phyloP scores from a whole-genome alignment of 2,888 invertebrate genomes.

The Eretmocerus hayati region DNA sequence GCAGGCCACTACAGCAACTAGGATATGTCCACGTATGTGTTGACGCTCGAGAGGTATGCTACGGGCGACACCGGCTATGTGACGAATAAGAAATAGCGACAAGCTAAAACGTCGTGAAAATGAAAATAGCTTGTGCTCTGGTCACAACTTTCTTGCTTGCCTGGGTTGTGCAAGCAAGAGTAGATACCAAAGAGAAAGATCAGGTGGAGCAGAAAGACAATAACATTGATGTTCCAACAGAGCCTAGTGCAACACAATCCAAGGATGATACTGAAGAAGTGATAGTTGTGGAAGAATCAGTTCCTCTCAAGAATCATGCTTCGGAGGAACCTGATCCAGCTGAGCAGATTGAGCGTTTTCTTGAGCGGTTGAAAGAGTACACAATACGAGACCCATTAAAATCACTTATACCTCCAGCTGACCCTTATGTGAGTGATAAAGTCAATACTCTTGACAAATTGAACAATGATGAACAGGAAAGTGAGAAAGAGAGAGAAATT shows the following conservation, averaged over 20 bases:
- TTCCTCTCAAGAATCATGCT: too few species aligned
- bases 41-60: slow-evolving; percentile 9
- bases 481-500: too few species aligned
- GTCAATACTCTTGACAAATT: too few species aligned
- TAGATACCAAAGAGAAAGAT: slow-evolving; percentile 26
- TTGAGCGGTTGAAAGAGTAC: too few species aligned
- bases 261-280: slow-evolving; percentile 32
- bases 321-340: too few species aligned
- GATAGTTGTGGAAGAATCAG: slow-evolving; percentile 22
- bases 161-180: slow-evolving; percentile 24
- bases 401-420: too few species aligned
- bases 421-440: too few species aligned
- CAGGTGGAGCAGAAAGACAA: slow-evolving; percentile 19
- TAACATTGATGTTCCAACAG: slow-evolving; percentile 1
- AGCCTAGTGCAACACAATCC: slow-evolving; percentile 22
- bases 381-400: too few species aligned
- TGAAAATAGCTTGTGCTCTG: slow-evolving; percentile 23
- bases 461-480: too few species aligned
- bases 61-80: slow-evolving; percentile 20
- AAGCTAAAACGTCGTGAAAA: slow-evolving; percentile 22
- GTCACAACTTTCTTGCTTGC: slow-evolving; percentile 27
- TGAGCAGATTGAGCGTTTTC: too few species aligned
- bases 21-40: slow-evolving; percentile 37
- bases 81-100: slow-evolving; percentile 14
- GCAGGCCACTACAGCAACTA: slow-evolving; percentile 15